These are phyloP conservation scores for Benthosema pterotum DNA, from an alignment of 2,797 vertebrate genomes.

Conservation along the genomic window DNA sequence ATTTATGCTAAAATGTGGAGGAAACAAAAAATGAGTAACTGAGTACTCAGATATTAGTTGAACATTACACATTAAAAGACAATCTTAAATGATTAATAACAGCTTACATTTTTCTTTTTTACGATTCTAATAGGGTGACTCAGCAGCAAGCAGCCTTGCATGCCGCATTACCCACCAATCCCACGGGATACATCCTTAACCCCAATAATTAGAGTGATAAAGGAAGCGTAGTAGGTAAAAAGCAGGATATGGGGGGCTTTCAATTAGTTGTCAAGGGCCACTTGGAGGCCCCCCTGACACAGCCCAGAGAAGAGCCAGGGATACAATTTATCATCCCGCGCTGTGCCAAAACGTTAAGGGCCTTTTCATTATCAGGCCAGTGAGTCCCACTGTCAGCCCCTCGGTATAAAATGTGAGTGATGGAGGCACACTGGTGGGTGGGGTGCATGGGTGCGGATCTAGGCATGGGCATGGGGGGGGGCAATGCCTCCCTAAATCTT, in stretches of 20 bases:
- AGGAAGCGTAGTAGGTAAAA: conserved; percentile 40
- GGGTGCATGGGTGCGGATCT: too few species aligned
- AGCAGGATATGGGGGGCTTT: conserved; percentile 52
- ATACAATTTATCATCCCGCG: conserved; percentile 93
- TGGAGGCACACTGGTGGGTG: conserved; percentile 29
- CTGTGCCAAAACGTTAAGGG: conserved; percentile 83
- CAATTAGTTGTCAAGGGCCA: conserved; percentile 68
- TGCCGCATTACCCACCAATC: conserved; percentile 17
- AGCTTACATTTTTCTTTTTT: conserved; percentile 9
- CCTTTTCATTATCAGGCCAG: conserved; percentile 89
- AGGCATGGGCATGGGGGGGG: too few species aligned
- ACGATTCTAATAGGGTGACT: conserved; percentile 23
- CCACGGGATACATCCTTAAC: conserved; percentile 62
- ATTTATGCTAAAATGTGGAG: too few species aligned
- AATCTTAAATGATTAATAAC: conserved; percentile 8
- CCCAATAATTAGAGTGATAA: conserved; percentile 64
- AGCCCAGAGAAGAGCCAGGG: conserved; percentile 85
- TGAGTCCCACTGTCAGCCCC: conserved; percentile 84
- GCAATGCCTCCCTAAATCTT: too few species aligned
- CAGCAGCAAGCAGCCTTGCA: conserved; percentile 25
- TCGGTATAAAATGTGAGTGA: conserved; percentile 88
- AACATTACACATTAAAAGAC: not conserved
- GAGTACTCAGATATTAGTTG: too few species aligned
- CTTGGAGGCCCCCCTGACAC: conserved; percentile 81
- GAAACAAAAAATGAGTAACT: not conserved